Percentiles rank a stretch among this genome's conserved stretches.
Conservation (phyloP, 2,113 vertebrate genomes). For the Tetrao urogallus region DNA sequence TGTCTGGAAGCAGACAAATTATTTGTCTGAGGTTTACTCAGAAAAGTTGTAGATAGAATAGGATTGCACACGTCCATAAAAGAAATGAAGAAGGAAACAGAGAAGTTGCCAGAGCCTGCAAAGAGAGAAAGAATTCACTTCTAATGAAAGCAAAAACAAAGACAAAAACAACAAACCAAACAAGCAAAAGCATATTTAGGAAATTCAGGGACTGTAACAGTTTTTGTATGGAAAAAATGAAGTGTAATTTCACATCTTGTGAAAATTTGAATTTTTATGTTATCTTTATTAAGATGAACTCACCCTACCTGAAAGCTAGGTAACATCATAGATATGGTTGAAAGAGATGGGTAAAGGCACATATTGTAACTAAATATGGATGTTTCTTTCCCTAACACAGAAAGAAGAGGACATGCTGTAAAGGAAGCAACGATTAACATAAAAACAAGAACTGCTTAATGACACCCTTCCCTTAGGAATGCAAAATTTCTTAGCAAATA, state of each 20-base stretch:
- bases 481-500: conserved; percentile 4
- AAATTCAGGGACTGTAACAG: neutral
- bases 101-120: neutral
- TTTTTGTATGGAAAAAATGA: neutral
- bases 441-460: neutral
- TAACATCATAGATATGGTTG: neutral
- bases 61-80: neutral
- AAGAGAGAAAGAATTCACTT: neutral
- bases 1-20: neutral
- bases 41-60: neutral
- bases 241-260: neutral
- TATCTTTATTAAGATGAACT: neutral
- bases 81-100: neutral
- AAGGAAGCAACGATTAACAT: neutral
- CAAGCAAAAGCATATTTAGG: neutral
- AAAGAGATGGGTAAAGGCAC: neutral
- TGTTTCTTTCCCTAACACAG: neutral
- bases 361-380: neutral
- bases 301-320: neutral
- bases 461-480: neutral
- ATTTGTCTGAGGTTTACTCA: neutral
- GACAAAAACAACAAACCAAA: neutral
- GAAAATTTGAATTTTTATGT: neutral
- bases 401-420: neutral
- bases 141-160: neutral